A percentile compares a stretch with the other conserved stretches of the same genome.
Evolutionary conservation across 2,888 invertebrate genomes (phyloP).

Genomic region (Tigriopus californicus): DNA sequence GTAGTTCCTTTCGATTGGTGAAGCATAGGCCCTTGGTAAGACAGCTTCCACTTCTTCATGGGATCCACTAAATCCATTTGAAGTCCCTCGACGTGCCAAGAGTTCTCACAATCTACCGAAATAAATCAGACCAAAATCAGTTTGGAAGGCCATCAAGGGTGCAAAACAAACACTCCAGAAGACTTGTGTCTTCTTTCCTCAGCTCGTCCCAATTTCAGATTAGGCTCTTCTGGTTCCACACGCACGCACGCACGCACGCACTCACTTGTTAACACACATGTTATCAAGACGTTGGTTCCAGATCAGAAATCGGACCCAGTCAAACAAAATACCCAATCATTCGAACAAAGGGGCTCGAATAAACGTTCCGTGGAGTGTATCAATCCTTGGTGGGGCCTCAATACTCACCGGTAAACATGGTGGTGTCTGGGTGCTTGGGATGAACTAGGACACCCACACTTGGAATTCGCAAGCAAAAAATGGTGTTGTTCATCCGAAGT

Average conservation of each 20-base stretch:
- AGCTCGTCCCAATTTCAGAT: neutral
- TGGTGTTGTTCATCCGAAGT: slow-evolving; percentile 43
- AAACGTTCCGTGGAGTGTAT: no score
- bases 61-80: slow-evolving; percentile 43
- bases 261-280: no score
- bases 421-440: slow-evolving; percentile 3
- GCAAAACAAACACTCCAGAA: neutral
- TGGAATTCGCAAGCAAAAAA: slow-evolving; percentile 37
- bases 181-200: neutral
- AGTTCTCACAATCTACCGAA: slow-evolving; percentile 35
- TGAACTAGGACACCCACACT: neutral
- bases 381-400: neutral
- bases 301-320: neutral
- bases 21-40: slow-evolving; percentile 37
- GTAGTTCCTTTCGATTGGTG: neutral
- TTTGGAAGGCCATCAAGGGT: neutral
- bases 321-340: neutral
- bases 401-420: neutral
- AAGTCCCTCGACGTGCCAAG: slow-evolving; percentile 48
- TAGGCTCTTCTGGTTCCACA: no score
- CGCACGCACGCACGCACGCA: no score
- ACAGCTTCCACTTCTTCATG: slow-evolving; percentile 52
- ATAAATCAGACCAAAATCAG: slow-evolving; percentile 29
- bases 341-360: neutral
- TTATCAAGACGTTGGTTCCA: no score